Base-by-base conservation (phyloP, 2,797 vertebrate genomes). In the Enteromius unitaeniatus region DNA sequence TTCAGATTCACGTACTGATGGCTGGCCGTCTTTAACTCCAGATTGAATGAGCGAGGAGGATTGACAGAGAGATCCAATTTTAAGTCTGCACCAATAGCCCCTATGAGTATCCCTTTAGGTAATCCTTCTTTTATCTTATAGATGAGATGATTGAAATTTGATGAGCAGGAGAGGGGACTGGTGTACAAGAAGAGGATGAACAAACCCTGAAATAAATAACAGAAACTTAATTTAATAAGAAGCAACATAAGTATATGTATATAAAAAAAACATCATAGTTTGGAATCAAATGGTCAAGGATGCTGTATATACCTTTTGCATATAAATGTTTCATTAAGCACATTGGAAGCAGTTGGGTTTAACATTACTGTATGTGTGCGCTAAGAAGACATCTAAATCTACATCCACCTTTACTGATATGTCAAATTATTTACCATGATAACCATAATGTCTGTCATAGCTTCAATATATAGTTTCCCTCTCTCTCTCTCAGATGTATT, bases 51-150 rank as follows among this genome's bases (percentile, higher is more conserved):
- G 62, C 97, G 96, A 14, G 95, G 95, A 65, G 96, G 95, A 62
- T 93, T 91, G 42, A 90, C 89, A 1, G 88, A 85, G 75, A 95
- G 26, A 89, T 95, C 94, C 89, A 99, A 94, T 88, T 92, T 93
- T 92, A 99, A 94, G 91, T 99, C 98, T 85, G 89, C 91, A 53
- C 96, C 95, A 85, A 98, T 92, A 91, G 96, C 95, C 80, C 98
- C 98, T 6, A 99, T 99, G 77, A 98, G 95, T 88, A 96, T 96
- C 1, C 97, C 97, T 0, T 92, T 94, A 0, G 98, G 96, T 91
- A 98, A 95, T 89, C 97, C 98, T 93, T 99, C 98, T 55, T 96
- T 97, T 93, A 99, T 96, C 88, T 95, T 98, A 95, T 99, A 99
- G 93, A 97, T 94, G 87, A 99, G 95, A 94, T 96, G 96, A 90